Conservation (phyloP, 2,888 invertebrate genomes). For the Ophioninae sp. region DNA sequence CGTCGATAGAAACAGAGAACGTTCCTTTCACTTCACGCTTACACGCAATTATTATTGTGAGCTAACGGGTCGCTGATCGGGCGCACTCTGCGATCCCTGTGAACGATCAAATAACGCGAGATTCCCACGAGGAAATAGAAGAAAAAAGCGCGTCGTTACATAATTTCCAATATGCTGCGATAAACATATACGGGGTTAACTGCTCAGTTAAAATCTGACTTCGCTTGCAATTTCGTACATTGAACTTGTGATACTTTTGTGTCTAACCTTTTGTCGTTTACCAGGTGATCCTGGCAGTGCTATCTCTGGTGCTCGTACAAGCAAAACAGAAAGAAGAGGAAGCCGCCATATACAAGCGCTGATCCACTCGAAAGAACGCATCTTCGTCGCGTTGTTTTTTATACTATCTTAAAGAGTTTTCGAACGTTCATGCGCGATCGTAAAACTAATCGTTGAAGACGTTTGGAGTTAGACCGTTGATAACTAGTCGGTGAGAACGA, state of each 20-base stretch:
- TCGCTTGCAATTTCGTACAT: too few relatives aligned
- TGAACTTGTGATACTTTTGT: neutral
- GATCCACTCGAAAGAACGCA: slow-evolving; percentile 28
- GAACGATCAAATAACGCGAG: slow-evolving; percentile 43
- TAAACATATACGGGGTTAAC: too few relatives aligned
- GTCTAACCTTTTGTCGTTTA: slow-evolving; percentile 69
- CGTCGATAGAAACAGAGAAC: neutral
- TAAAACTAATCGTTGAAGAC: neutral
- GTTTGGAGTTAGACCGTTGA: neutral
- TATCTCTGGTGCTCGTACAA: slow-evolving; percentile 87
- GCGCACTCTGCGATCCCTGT: slow-evolving; percentile 29
- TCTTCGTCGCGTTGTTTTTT: neutral
- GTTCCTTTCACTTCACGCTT: slow-evolving; percentile 42
- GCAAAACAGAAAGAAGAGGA: slow-evolving; percentile 90
- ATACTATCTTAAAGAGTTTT: slow-evolving; percentile 13
- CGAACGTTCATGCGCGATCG: neutral
- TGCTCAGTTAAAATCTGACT: too few relatives aligned
- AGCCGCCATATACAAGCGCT: slow-evolving; percentile 82
- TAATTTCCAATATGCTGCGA: too few relatives aligned
- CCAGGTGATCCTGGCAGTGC: slow-evolving; percentile 87
- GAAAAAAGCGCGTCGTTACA: neutral
- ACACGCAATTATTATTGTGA: slow-evolving; percentile 14
- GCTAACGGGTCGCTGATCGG: neutral
- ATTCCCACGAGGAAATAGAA: slow-evolving; percentile 47
- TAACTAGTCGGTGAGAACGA: neutral